phyloP scores from a whole-genome alignment of 2,113 vertebrate species.

The Seriola dumerili region DNA sequence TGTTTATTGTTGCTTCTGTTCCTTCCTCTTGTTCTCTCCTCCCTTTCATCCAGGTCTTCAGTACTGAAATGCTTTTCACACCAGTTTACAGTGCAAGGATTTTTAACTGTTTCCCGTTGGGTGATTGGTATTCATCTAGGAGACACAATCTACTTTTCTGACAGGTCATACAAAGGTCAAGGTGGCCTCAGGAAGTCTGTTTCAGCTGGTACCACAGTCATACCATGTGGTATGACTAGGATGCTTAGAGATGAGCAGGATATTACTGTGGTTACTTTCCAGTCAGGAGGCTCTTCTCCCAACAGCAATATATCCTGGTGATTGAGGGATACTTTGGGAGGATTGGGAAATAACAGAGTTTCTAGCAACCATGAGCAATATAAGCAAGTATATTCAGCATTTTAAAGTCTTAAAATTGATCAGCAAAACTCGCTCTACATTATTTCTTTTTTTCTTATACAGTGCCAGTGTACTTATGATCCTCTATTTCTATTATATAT shows the following conservation, averaged over 20 bases:
- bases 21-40: conserved; percentile 14
- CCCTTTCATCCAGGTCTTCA: conserved; percentile 23
- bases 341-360: too few species aligned
- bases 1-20: conserved; percentile 47
- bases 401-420: too few species aligned
- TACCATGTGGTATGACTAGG: conserved; percentile 14
- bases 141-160: not conserved
- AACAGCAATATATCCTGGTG: not conserved
- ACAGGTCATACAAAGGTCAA: conserved; percentile 16
- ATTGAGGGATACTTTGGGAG: not conserved
- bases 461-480: not conserved
- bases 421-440: too few species aligned
- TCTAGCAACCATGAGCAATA: too few species aligned
- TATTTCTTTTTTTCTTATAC: not conserved
- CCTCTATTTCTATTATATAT: not conserved
- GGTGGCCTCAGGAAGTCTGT: not conserved
- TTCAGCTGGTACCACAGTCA: conserved; percentile 10
- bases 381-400: too few species aligned
- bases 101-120: not conserved
- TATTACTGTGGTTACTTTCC: conserved; percentile 14
- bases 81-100: not conserved
- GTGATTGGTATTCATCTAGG: conserved; percentile 13
- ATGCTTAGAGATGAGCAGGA: conserved; percentile 20
- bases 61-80: not conserved
- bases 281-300: not conserved